Percentiles rank a stretch among this genome's conserved stretches.
These are phyloP conservation scores for Andrena haemorrhoa DNA, from an alignment of 2,888 invertebrate species.

Conservation along the genomic window DNA sequence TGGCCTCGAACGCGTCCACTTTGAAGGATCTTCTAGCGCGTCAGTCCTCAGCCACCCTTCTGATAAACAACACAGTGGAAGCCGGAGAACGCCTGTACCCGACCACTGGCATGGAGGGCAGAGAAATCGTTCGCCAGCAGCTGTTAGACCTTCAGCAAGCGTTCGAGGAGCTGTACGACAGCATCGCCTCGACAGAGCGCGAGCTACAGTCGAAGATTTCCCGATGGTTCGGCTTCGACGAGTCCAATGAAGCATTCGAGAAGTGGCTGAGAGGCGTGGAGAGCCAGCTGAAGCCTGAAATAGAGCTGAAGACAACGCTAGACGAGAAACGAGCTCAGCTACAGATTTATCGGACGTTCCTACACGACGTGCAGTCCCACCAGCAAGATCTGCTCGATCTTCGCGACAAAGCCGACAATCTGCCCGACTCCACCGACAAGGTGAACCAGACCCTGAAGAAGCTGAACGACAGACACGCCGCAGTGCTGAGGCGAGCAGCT, in stretches of 20 bases:
- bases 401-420: conserved; percentile 91
- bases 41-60: conserved; percentile 90
- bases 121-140: conserved; percentile 93
- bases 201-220: conserved; percentile 93
- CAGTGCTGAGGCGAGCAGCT: conserved; percentile 90
- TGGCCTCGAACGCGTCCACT: conserved; percentile 89
- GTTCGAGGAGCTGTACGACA: conserved; percentile 93
- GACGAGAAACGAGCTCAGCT: conserved; percentile 96
- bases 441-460: conserved; percentile 89
- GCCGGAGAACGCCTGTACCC: conserved; percentile 95
- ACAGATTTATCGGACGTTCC: conserved; percentile 92
- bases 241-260: conserved; percentile 91
- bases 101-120: conserved; percentile 94
- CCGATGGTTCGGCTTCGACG: conserved; percentile 96
- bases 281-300: conserved; percentile 90
- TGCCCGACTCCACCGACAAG: conserved; percentile 92
- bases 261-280: conserved; percentile 93
- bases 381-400: conserved; percentile 94
- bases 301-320: conserved; percentile 93
- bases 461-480: conserved; percentile 90
- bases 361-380: conserved; percentile 94
- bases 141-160: conserved; percentile 93
- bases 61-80: conserved; percentile 94
- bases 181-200: conserved; percentile 91
- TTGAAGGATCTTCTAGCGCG: conserved; percentile 91